Evolutionary conservation across 2,797 vertebrate species (phyloP), one percentile per base, ranked within the genome.

Genomic region (Channa striata): DNA sequence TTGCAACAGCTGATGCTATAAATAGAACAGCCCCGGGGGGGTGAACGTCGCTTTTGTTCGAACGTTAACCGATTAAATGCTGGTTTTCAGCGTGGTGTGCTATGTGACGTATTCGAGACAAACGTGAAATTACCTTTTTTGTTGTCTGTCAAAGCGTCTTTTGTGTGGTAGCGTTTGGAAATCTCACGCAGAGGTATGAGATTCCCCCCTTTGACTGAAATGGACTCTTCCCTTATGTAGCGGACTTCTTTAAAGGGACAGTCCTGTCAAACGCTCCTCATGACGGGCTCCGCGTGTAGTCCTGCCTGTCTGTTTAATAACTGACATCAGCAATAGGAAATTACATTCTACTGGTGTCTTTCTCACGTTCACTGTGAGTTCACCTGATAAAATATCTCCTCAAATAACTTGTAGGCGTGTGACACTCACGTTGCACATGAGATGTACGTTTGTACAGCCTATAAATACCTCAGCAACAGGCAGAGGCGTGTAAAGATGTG

Each of bases 1-100:
- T 93, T 91, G 93, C 92, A 93, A 93, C 92, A 92, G 92, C 91
- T 90, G 91, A 93, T 86, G 82, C 94, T 95, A 94, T 89, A 90
- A 93, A 95, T 94, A 95, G 93, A 92, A 74, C 63, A 59, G 78
- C 65, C 80, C 87, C 65, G 58, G 16, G 84, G 81, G 91, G 91
- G 87, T 50, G 84, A 9, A 5, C 49, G 11, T 5, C 21, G 30
- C 36, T 8, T 66, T 44, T 17, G 1, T 14, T 9, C 37, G 42
- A 2, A 30, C 40, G 1, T 11, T 0, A 21, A 49, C 59, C 0
- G 3, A 1, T 17, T 10, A 12, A 20, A 25, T 59, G 0, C 47
- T 3, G 6, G 0, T 25, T 60, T 59, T 65, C 8, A 11, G 2
- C 5, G 1, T 2, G 0, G 23, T 8, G 2, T 23, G 2, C 30